A percentile compares a stretch with the other conserved stretches of the same genome.
These are phyloP conservation scores for Baronia brevicornis DNA, from an alignment of 2,888 invertebrate species.

Conservation along the genomic window DNA sequence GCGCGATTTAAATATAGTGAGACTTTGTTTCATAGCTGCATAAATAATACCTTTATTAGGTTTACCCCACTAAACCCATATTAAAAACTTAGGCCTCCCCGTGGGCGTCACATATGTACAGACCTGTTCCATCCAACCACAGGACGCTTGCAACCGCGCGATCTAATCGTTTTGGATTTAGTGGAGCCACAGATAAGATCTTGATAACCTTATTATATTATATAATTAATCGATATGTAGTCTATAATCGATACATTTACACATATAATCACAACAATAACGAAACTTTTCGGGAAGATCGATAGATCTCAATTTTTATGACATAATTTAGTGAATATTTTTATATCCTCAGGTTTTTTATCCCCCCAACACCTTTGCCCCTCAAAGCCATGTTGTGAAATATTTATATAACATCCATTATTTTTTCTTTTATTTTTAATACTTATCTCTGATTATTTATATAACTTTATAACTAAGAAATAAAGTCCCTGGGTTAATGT, in stretches of 20 bases:
- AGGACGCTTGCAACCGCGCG: constrained; percentile 1
- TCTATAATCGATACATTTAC: constrained; percentile 8
- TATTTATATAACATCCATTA: too few species aligned
- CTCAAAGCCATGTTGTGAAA: too few species aligned
- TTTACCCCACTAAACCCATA: constrained; percentile 9
- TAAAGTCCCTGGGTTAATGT: too few species aligned
- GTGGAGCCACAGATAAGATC: constrained; percentile 5
- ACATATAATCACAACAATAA: constrained; percentile 5
- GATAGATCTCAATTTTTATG: constrained; percentile 3
- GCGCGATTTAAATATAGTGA: constrained; percentile 9
- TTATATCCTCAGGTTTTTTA: constrained; percentile 2
- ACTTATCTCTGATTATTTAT: too few species aligned
- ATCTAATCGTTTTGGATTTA: neutral
- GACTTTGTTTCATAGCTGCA: constrained; percentile 9
- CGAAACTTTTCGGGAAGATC: constrained; percentile 10
- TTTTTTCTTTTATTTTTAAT: too few species aligned
- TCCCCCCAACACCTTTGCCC: too few species aligned
- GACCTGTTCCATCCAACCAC: constrained; percentile 13
- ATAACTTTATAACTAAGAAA: too few species aligned
- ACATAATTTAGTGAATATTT: constrained; percentile 2
- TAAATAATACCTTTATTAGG: constrained; percentile 9
- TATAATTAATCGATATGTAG: constrained; percentile 8
- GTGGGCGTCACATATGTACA: constrained; percentile 14
- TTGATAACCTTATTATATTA: constrained; percentile 8
- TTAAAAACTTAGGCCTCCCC: constrained; percentile 15